phyloP scores from a whole-genome alignment of 2,797 vertebrate species.

The Melanotaenia maccullochi region DNA sequence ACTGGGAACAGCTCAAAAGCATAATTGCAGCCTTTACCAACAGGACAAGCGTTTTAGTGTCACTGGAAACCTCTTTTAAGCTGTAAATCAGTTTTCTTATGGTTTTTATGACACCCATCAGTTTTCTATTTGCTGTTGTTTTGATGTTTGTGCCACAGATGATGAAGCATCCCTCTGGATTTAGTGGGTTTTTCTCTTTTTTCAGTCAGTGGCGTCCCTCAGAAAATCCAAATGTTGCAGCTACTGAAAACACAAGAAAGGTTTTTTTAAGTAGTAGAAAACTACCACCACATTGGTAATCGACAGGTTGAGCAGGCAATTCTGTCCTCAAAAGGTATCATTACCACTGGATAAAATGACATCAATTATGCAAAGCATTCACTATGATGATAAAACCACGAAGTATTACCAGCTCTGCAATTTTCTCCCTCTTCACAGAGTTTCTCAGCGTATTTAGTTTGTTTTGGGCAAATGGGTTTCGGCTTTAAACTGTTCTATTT shows the following conservation, averaged over 20 bases:
- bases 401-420: neutral
- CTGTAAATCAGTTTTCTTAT: neutral
- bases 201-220: neutral
- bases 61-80: neutral
- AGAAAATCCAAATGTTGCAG: neutral
- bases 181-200: fast-evolving
- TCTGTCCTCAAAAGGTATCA: neutral
- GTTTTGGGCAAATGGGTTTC: conserved; percentile 1
- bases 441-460: neutral
- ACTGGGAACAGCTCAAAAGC: neutral
- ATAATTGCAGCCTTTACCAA: neutral
- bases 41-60: neutral
- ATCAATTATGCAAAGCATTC: neutral
- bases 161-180: neutral
- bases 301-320: neutral
- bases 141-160: neutral
- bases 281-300: neutral
- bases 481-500: neutral
- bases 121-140: neutral
- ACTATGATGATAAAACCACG: neutral
- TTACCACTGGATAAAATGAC: neutral
- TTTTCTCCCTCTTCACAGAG: conserved; percentile 1
- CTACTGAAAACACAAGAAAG: neutral
- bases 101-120: neutral
- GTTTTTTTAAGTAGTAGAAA: neutral